Evolutionary conservation across 92 coral and sea anemone genomes (phyloP).

Genomic region (Desmophyllum pertusum): DNA sequence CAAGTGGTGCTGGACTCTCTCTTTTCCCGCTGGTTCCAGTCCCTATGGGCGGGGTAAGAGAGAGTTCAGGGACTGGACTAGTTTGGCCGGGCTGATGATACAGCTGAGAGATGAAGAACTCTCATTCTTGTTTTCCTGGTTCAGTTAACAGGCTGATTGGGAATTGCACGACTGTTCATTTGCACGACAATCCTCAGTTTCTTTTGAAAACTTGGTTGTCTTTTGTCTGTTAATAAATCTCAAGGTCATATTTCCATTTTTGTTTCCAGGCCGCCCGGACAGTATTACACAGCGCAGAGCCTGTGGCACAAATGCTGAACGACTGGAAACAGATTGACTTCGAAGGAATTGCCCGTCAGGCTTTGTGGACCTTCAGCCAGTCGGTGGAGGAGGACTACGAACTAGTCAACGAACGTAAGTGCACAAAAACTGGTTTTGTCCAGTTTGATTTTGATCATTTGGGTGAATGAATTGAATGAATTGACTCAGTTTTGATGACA

Average conservation of each 20-base stretch:
- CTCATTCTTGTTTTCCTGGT: too few species aligned
- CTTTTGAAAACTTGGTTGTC: neutral
- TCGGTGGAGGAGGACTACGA: constrained; percentile 75
- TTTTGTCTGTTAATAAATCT: neutral
- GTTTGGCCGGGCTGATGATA: too few species aligned
- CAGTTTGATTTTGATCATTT: neutral
- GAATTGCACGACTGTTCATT: too few species aligned
- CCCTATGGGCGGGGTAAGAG: too few species aligned
- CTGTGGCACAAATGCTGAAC: constrained; percentile 92
- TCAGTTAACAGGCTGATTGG: too few species aligned
- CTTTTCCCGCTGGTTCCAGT: too few species aligned
- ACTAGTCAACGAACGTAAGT: constrained; percentile 87
- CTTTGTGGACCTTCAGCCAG: constrained; percentile 93
- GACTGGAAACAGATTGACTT: constrained; percentile 98
- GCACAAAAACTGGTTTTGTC: neutral
- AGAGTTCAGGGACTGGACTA: too few species aligned
- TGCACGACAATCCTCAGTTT: too few species aligned
- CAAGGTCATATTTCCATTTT: neutral
- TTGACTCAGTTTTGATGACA: neutral
- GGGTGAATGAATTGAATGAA: neutral
- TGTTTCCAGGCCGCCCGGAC: constrained; percentile 91
- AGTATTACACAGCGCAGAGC: constrained; percentile 94
- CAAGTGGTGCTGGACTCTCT: too few species aligned
- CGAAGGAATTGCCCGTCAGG: constrained; percentile 93
- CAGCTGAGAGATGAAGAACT: too few species aligned